Percentiles rank a stretch among this genome's conserved stretches.
Conservation (phyloP, 1,140 invertebrate species). For the Hypothenemus hampei region DNA sequence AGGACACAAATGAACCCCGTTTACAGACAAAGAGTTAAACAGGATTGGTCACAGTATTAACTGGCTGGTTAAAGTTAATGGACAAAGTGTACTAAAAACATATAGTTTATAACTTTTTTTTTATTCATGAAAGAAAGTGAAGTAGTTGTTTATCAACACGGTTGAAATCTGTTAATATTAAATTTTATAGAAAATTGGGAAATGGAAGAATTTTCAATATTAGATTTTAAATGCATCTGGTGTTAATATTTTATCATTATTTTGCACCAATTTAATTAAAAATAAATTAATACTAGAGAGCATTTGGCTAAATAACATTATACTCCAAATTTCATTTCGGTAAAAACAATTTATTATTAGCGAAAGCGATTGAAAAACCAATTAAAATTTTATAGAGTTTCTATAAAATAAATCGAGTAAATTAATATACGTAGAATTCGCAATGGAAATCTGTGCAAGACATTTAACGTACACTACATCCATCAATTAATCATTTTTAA, state of each 20-base stretch:
- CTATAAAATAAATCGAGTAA: conserved; percentile 24
- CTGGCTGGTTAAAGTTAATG: too few species aligned
- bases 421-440: conserved; percentile 10
- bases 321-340: conserved; percentile 22
- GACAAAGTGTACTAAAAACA: too few species aligned
- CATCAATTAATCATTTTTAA: conserved; percentile 6
- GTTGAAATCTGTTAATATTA: too few species aligned
- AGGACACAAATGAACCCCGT: too few species aligned
- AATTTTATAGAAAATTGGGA: too few species aligned
- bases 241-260: conserved; percentile 26
- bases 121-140: too few species aligned
- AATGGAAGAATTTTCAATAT: conserved; percentile 18
- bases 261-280: conserved; percentile 21
- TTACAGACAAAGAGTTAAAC: too few species aligned
- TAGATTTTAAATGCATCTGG: conserved; percentile 24
- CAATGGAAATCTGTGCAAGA: conserved; percentile 15
- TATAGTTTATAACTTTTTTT: too few species aligned
- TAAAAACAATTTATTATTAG: conserved; percentile 24
- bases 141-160: too few species aligned
- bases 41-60: too few species aligned
- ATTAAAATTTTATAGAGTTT: conserved; percentile 23
- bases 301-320: conserved; percentile 24
- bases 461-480: conserved; percentile 6
- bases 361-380: conserved; percentile 19
- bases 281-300: conserved; percentile 25